These are phyloP conservation scores for Bombus balteatus DNA, from an alignment of 1,140 invertebrate species.

Conservation along the genomic window DNA sequence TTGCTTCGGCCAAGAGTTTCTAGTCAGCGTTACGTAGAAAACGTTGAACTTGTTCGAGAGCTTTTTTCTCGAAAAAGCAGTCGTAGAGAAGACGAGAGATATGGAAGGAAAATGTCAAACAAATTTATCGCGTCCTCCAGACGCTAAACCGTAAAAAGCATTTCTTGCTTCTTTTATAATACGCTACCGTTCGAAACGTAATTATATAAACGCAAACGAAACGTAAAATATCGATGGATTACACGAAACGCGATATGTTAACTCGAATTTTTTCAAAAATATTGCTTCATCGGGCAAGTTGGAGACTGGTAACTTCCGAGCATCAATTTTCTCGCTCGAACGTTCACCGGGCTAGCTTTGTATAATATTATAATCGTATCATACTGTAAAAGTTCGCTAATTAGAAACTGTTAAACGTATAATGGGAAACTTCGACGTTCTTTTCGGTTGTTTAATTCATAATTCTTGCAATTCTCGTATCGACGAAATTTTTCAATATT, in stretches of 20 bases:
- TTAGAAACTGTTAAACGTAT: background rate
- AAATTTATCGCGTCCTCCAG: constrained; percentile 37
- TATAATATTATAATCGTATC: background rate
- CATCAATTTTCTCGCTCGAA: background rate
- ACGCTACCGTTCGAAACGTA: background rate
- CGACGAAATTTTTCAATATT: background rate
- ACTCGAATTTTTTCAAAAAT: no score
- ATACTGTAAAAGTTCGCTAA: background rate
- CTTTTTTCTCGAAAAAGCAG: constrained; percentile 61
- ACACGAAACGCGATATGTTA: no score
- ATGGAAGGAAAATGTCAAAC: constrained; percentile 63
- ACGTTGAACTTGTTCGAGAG: constrained; percentile 72
- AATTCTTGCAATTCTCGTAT: background rate
- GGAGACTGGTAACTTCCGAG: no score
- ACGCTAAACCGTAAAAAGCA: constrained; percentile 42
- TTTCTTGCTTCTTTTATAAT: background rate
- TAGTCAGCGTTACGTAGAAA: constrained; percentile 73
- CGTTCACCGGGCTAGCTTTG: background rate
- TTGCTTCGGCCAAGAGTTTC: constrained; percentile 73
- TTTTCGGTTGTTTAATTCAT: background rate
- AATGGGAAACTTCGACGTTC: background rate
- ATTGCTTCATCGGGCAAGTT: no score
- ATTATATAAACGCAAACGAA: no score
- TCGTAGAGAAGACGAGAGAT: constrained; percentile 57
- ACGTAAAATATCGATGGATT: no score